Conservation (phyloP, 2,888 invertebrate species). For the Mantis religiosa region DNA sequence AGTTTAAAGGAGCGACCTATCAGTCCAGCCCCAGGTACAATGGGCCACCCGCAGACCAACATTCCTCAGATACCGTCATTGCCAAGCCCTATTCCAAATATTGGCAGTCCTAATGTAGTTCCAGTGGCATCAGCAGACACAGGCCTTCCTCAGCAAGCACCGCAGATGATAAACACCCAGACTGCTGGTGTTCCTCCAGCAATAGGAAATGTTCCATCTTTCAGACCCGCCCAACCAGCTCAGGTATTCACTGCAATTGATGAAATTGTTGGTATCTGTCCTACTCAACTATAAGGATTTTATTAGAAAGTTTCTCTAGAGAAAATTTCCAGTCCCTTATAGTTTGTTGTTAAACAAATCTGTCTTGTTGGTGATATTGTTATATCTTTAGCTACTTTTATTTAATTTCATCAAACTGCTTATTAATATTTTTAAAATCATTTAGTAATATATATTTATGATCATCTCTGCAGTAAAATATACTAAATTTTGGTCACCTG, state of each 20-base stretch:
- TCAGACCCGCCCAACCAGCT: conserved; percentile 38
- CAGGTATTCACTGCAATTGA: not conserved
- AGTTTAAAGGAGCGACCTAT: conserved; percentile 65
- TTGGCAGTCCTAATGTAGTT: conserved; percentile 52
- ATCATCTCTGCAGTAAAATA: no score
- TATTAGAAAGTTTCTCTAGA: no score
- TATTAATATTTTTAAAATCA: no score
- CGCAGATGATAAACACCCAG: not conserved
- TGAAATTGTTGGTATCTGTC: no score
- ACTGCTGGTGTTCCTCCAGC: conserved; percentile 39
- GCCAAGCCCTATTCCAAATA: conserved; percentile 53
- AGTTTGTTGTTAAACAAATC: no score
- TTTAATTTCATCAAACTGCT: no score
- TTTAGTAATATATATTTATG: no score
- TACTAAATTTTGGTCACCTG: no score
- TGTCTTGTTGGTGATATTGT: no score
- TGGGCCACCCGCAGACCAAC: conserved; percentile 44
- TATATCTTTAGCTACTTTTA: no score
- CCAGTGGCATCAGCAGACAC: conserved; percentile 37
- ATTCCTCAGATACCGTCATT: conserved; percentile 45
- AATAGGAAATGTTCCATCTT: conserved; percentile 40
- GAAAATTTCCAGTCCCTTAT: no score
- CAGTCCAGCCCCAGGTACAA: conserved; percentile 57
- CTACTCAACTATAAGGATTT: no score
- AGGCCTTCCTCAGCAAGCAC: conserved; percentile 1